Base-by-base conservation (phyloP, 2,888 invertebrate genomes). In the Drosophila pullipes region DNA sequence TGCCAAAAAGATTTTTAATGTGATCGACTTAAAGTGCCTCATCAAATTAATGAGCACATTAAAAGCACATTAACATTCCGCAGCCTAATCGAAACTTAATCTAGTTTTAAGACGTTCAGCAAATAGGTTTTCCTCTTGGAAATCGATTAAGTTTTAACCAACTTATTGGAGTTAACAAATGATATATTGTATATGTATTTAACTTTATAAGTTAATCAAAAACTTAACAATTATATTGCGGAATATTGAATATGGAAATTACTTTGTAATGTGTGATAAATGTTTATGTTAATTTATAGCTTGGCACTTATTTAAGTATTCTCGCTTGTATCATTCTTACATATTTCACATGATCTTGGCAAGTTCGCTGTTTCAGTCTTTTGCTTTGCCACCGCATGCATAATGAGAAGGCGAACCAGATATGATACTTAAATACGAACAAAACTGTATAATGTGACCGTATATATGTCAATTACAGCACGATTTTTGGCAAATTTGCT, bases 401-500 rank as follows among this genome's bases (percentile, higher is more conserved):
- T 87, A 89, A 91, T 91, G 82, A 74, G 82, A 74, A 78, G 64
- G 49, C 70, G 50, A 77, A 61, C 18, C 71, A 50, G 47, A 63
- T 60, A 49, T 54, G 64, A 37, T 22, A 59, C 30, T 49, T 5
- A 52, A 13, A 31, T 18, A 62, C n/a, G 65, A 28, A 55, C 41
- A 57, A 59, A 65, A 79, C 65, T 67, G 82, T 86, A 72, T 68
- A 63, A 76, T 74, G 62, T 61, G 61, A 44, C 35, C 75, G 73
- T 86, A 89, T 86, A 79, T 85, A 80, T 89, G 86, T 81, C 86
- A 87, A 91, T 87, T 87, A 90, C 91, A 75, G 90, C 86, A 87
- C 86, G 86, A 87, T 81, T 83, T 90, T 89, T 90, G 90, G 83
- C 91, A 85, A 89, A 91, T 85, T 76, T 80, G 57, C 63, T 69